These are phyloP conservation scores for Salarias fasciatus DNA, from an alignment of 2,797 vertebrate genomes.

Conservation along the genomic window DNA sequence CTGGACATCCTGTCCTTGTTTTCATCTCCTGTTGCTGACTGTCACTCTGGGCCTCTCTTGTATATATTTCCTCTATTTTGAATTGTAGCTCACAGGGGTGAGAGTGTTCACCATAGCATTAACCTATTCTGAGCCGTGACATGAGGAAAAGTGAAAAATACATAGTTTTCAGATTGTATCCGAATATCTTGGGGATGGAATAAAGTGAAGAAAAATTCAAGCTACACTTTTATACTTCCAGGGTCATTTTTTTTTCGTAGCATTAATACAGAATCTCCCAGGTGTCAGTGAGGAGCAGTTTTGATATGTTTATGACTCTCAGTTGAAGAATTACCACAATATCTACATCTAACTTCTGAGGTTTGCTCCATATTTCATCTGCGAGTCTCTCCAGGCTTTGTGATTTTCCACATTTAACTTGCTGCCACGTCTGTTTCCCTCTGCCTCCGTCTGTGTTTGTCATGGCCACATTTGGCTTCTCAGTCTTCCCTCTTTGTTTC, in stretches of 20 bases:
- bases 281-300: constrained; percentile 15
- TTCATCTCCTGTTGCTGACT: background rate
- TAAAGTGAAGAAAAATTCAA: constrained; percentile 11
- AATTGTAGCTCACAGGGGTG: background rate
- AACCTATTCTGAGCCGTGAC: background rate
- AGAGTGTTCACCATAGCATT: background rate
- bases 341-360: background rate
- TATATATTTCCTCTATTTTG: background rate
- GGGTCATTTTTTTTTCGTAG: constrained; percentile 27
- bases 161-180: background rate
- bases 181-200: background rate
- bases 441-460: constrained; percentile 35
- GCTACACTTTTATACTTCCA: constrained; percentile 32
- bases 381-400: constrained; percentile 13
- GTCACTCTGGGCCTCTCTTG: background rate
- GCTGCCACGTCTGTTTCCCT: constrained; percentile 27
- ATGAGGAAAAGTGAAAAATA: constrained; percentile 14
- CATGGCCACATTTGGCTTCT: constrained; percentile 27
- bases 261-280: constrained; percentile 14
- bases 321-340: constrained; percentile 16
- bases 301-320: constrained; percentile 22
- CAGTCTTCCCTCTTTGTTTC: constrained; percentile 16
- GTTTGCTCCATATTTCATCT: constrained; percentile 7
- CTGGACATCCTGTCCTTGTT: background rate
- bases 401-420: constrained; percentile 26